These are phyloP conservation scores for Misgurnus mizolepis DNA, from an alignment of 2,113 vertebrate species.

Conservation along the genomic window DNA sequence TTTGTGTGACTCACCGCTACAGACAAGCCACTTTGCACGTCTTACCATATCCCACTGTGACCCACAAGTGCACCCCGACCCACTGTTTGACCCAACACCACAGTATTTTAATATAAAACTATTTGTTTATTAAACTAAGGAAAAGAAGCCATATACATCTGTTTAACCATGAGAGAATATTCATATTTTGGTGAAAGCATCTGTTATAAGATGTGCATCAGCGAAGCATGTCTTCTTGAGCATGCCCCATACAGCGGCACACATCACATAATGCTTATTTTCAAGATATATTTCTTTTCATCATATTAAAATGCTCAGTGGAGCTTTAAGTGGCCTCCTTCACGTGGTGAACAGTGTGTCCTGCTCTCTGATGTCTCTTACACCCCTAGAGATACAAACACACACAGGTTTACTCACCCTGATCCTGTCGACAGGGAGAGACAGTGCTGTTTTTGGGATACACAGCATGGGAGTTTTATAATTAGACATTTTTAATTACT, in stretches of 20 bases:
- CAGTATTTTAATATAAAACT: too few species aligned
- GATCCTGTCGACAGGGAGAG: background rate
- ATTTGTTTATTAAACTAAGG: too few species aligned
- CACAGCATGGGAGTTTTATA: background rate
- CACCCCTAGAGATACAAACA: background rate
- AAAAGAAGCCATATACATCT: too few species aligned
- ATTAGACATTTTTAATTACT: background rate
- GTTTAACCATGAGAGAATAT: too few species aligned
- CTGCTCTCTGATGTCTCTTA: slow-evolving; percentile 34
- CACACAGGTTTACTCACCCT: slow-evolving; percentile 29
- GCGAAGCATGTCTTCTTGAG: slow-evolving; percentile 21
- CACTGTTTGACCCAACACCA: too few species aligned
- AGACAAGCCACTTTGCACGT: too few species aligned
- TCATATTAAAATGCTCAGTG: slow-evolving; percentile 52
- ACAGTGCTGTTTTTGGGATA: slow-evolving; percentile 1
- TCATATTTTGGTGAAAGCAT: too few species aligned
- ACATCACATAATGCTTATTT: slow-evolving; percentile 33
- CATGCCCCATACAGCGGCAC: background rate
- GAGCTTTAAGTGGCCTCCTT: slow-evolving; percentile 59
- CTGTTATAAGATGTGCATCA: too few species aligned
- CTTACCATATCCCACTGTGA: too few species aligned
- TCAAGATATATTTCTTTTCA: slow-evolving; percentile 53
- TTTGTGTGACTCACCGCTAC: too few species aligned
- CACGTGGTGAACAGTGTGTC: slow-evolving; percentile 47
- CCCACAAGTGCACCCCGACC: too few species aligned